Evolutionary conservation across 2,113 vertebrate genomes (phyloP).

Genomic region (Anseranas semipalmata): DNA sequence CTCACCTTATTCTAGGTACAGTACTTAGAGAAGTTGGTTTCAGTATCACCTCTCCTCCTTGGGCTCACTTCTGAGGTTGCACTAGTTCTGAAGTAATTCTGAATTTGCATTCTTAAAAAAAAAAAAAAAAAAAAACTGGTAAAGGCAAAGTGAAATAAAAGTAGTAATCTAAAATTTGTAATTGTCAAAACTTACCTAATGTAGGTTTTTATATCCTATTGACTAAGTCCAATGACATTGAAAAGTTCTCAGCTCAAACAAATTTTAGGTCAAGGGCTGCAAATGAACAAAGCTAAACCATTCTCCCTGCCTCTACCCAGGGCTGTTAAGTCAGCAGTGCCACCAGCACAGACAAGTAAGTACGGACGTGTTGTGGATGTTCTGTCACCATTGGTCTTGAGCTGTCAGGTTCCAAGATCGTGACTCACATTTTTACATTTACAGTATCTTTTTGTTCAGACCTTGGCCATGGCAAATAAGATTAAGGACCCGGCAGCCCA

Average conservation of each 20-base stretch:
- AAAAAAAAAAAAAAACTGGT: not conserved
- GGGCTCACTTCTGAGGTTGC: not conserved
- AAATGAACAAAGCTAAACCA: not conserved
- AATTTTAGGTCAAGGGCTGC: not conserved
- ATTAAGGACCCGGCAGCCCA: not conserved
- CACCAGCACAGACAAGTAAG: not conserved
- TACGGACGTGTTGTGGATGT: accelerated
- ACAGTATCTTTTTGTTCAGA: not conserved
- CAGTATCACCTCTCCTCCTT: not conserved
- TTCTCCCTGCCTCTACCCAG: not conserved
- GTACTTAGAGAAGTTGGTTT: not conserved
- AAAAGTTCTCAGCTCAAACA: not conserved
- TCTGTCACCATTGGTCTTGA: not conserved
- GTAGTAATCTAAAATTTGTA: not conserved
- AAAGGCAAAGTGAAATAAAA: not conserved
- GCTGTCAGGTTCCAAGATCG: not conserved
- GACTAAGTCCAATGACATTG: not conserved
- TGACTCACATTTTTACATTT: not conserved
- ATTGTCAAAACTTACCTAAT: not conserved
- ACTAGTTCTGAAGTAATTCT: not conserved
- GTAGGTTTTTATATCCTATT: not conserved
- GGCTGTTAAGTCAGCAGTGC: not conserved
- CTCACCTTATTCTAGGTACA: not conserved
- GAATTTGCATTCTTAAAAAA: not conserved
- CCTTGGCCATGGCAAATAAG: accelerated